Evolutionary conservation across 2,888 invertebrate species (phyloP).

Genomic region (Deilephila elpenor): DNA sequence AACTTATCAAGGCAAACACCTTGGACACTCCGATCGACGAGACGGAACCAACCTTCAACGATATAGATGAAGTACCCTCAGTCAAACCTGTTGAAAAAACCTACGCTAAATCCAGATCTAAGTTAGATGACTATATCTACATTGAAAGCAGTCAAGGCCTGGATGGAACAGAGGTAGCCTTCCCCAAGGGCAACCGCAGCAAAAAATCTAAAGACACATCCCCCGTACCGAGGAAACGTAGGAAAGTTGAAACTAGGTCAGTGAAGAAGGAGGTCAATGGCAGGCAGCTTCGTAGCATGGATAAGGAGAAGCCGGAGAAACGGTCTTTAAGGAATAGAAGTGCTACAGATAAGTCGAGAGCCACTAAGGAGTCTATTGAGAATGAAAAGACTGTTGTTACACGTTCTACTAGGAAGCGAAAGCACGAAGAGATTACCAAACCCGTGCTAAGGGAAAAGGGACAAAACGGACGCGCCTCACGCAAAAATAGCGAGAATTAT

Average conservation of each 20-base stretch:
- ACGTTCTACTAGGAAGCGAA: slow-evolving; percentile 66
- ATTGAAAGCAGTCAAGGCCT: slow-evolving; percentile 72
- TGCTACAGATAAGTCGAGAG: slow-evolving; percentile 53
- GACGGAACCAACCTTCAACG: slow-evolving; percentile 57
- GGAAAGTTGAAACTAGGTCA: slow-evolving; percentile 64
- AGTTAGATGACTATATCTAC: slow-evolving; percentile 76
- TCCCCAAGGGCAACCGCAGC: slow-evolving; percentile 62
- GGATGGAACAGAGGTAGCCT: slow-evolving; percentile 70
- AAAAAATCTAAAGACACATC: slow-evolving; percentile 61
- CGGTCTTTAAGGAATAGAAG: slow-evolving; percentile 49
- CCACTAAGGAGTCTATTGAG: slow-evolving; percentile 77
- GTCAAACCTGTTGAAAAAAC: slow-evolving; percentile 77
- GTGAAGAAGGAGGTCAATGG: slow-evolving; percentile 51
- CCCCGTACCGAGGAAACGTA: slow-evolving; percentile 71
- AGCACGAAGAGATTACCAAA: slow-evolving; percentile 64
- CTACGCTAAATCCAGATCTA: slow-evolving; percentile 71
- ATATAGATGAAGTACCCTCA: slow-evolving; percentile 66
- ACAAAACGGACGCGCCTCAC: slow-evolving; percentile 66
- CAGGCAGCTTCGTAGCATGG: slow-evolving; percentile 57
- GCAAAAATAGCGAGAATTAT: slow-evolving; percentile 50
- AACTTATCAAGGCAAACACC: slow-evolving; percentile 73
- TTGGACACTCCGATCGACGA: slow-evolving; percentile 66
- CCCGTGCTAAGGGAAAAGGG: slow-evolving; percentile 77
- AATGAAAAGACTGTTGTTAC: slow-evolving; percentile 67
- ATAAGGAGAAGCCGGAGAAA: slow-evolving; percentile 46